Conservation (phyloP, 2,888 invertebrate genomes). For the Lasioglossum zephyrum region DNA sequence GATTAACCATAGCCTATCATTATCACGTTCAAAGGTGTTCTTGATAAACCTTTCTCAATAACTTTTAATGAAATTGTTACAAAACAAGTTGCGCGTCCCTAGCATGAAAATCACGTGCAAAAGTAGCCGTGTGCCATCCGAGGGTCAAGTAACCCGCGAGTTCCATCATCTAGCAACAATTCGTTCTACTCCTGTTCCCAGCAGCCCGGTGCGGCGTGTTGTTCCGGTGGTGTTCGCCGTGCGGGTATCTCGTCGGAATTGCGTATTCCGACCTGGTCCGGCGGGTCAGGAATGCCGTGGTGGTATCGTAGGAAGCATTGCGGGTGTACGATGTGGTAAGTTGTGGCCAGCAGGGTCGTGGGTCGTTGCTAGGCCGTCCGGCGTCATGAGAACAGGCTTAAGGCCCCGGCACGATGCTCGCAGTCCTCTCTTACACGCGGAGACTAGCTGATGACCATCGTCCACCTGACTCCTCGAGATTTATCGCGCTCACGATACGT, state of each 20-base stretch:
- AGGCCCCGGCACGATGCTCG: conserved; percentile 64
- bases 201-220: conserved; percentile 37
- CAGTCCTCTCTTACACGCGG: conserved; percentile 73
- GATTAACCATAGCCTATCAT: no score
- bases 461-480: conserved; percentile 83
- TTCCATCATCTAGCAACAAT: background rate
- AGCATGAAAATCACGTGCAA: background rate
- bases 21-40: no score
- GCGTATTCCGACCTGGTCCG: conserved; percentile 78
- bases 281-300: conserved; percentile 74
- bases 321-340: conserved; percentile 78
- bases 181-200: conserved; percentile 7
- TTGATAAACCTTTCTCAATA: background rate
- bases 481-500: conserved; percentile 80
- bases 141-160: background rate
- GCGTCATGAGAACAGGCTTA: conserved; percentile 79
- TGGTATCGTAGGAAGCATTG: conserved; percentile 73
- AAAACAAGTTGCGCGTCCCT: background rate
- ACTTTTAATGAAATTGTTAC: background rate
- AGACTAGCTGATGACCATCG: conserved; percentile 83
- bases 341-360: conserved; percentile 81
- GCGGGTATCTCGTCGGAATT: conserved; percentile 64
- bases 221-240: conserved; percentile 43
- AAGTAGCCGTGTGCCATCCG: background rate
- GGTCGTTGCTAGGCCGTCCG: conserved; percentile 81